A percentile compares a stretch with the other conserved stretches of the same genome.
Conservation (phyloP, 2,888 invertebrate species). For the Amiota communis region DNA sequence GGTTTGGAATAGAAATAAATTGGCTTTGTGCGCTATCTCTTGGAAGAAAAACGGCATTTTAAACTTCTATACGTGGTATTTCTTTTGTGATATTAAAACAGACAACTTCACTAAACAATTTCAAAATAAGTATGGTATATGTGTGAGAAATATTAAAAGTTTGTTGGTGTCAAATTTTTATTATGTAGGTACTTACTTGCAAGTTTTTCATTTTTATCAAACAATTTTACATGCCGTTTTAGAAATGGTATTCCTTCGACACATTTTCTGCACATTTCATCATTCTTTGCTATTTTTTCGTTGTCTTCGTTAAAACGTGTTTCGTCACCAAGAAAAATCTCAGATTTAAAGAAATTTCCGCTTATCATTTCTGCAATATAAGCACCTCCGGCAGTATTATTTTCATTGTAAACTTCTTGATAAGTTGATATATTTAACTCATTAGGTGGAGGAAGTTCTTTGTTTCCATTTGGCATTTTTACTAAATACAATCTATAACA, state of each 20-base stretch:
- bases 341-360: conserved; percentile 78
- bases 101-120: not conserved
- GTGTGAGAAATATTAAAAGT: not conserved
- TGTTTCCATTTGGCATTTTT: conserved; percentile 77
- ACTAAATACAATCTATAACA: conserved; percentile 89
- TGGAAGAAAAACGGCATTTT: too few relatives aligned
- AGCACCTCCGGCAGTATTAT: conserved; percentile 79
- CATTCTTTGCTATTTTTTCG: conserved; percentile 56
- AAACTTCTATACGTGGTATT: too few relatives aligned
- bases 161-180: too few relatives aligned
- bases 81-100: too few relatives aligned
- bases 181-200: not conserved
- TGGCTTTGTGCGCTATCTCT: too few relatives aligned
- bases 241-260: conserved; percentile 58
- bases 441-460: conserved; percentile 80
- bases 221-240: conserved; percentile 32
- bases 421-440: conserved; percentile 82
- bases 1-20: too few relatives aligned
- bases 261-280: conserved; percentile 66
- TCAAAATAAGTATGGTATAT: too few relatives aligned
- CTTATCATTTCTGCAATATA: conserved; percentile 91
- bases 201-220: not conserved
- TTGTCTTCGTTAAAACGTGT: conserved; percentile 64
- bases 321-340: conserved; percentile 84
- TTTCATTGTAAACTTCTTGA: conserved; percentile 80